Evolutionary conservation across 2,797 vertebrate species (phyloP).

Genomic region (Enteromius mattozi): DNA sequence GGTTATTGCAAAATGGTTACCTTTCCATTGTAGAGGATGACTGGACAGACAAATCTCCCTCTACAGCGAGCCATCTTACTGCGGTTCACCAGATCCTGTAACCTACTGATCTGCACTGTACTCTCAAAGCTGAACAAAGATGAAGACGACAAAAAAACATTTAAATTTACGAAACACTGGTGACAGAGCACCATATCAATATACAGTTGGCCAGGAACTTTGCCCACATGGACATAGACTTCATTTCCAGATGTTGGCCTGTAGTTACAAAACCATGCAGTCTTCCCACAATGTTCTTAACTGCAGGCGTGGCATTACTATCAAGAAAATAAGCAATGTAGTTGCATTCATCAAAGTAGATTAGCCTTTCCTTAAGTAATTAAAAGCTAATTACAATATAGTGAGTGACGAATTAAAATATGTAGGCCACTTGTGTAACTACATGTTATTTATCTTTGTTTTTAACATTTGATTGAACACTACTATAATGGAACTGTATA

Average conservation of each 20-base stretch:
- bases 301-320: not conserved
- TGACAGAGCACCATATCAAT: not conserved
- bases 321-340: not conserved
- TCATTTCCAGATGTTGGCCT: not conserved
- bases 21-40: conserved; percentile 98
- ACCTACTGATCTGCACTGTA: conserved; percentile 87
- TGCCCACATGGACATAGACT: not conserved
- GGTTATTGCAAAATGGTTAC: conserved; percentile 68
- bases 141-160: not conserved
- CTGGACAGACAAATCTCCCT: conserved; percentile 95
- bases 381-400: not conserved
- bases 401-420: not conserved
- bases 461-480: not conserved
- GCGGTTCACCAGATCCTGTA: conserved; percentile 93
- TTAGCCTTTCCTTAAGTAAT: not conserved
- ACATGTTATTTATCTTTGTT: not conserved
- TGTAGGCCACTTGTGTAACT: not conserved
- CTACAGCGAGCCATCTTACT: conserved; percentile 96
- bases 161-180: not conserved
- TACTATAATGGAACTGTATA: not conserved
- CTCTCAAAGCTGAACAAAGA: conserved; percentile 86
- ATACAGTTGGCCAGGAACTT: not conserved
- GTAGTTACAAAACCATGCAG: not conserved
- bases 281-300: not conserved
- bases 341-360: not conserved